Conservation (phyloP, 2,888 invertebrate species). For the Drosophila monieri region DNA sequence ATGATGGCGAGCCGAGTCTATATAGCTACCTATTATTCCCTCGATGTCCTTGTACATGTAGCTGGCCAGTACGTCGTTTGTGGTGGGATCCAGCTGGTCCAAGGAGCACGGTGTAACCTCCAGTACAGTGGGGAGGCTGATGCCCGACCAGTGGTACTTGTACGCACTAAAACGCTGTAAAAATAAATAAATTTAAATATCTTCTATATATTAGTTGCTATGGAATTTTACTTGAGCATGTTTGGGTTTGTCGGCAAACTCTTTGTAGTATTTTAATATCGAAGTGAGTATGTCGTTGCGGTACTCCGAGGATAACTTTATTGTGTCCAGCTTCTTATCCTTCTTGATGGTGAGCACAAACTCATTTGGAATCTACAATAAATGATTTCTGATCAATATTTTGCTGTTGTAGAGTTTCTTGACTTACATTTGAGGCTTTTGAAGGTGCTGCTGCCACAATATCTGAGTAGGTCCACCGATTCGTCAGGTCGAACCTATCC, state of each 20-base stretch:
- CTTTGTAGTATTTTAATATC: slow-evolving; percentile 91
- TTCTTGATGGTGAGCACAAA: slow-evolving; percentile 94
- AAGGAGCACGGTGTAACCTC: slow-evolving; percentile 96
- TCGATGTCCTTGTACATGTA: slow-evolving; percentile 95
- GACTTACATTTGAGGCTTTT: slow-evolving; percentile 84
- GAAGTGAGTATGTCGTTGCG: slow-evolving; percentile 96
- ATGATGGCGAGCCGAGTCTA: slow-evolving; percentile 40
- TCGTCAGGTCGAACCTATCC: slow-evolving; percentile 94
- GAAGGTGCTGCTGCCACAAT: slow-evolving; percentile 89
- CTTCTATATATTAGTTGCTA: not conserved
- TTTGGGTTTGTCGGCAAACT: slow-evolving; percentile 92
- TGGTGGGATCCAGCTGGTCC: slow-evolving; percentile 95
- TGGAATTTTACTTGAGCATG: slow-evolving; percentile 87
- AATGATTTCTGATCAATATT: slow-evolving; percentile 12
- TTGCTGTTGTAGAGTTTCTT: not conserved
- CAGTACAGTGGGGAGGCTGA: slow-evolving; percentile 92
- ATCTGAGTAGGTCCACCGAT: slow-evolving; percentile 95
- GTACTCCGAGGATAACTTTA: slow-evolving; percentile 98
- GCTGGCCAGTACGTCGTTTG: slow-evolving; percentile 91
- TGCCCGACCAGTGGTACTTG: slow-evolving; percentile 99
- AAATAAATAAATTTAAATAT: not conserved
- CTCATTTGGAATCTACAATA: slow-evolving; percentile 86
- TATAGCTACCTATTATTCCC: slow-evolving; percentile 86
- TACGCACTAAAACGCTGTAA: slow-evolving; percentile 92
- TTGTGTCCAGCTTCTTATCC: slow-evolving; percentile 95